These are phyloP conservation scores for Schmidtea mediterranea DNA, from an alignment of 1,140 invertebrate genomes.

Conservation along the genomic window DNA sequence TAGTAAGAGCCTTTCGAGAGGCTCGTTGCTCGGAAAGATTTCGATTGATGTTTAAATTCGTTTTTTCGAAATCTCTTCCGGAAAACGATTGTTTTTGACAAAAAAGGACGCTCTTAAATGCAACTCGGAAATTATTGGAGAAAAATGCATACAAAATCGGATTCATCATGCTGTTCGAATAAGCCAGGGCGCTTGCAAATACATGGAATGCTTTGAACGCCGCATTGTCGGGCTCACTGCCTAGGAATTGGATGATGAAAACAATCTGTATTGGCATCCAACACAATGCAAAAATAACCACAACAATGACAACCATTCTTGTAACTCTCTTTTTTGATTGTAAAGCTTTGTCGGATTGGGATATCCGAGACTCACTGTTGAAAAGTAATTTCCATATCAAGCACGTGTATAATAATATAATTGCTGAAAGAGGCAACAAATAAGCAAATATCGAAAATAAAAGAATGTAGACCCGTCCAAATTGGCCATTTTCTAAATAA, in stretches of 20 bases:
- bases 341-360: constrained; percentile 38
- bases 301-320: constrained; percentile 66
- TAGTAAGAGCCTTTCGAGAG: too few species aligned
- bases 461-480: constrained; percentile 10
- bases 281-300: constrained; percentile 70
- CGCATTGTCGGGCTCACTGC: constrained; percentile 23
- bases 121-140: constrained; percentile 56
- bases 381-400: constrained; percentile 38
- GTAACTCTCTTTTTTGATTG: constrained; percentile 66
- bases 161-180: constrained; percentile 76
- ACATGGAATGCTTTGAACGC: constrained; percentile 44
- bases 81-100: constrained; percentile 8
- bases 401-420: background rate
- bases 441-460: background rate
- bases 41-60: too few species aligned
- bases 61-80: too few species aligned
- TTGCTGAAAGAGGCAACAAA: background rate
- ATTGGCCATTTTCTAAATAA: constrained; percentile 7
- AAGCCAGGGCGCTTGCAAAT: constrained; percentile 59
- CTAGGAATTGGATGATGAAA: constrained; percentile 25
- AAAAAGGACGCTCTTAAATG: constrained; percentile 40
- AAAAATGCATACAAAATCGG: constrained; percentile 78
- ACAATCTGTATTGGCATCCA: constrained; percentile 67
- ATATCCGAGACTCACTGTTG: constrained; percentile 37
- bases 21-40: too few species aligned